Conservation (phyloP, 1,140 invertebrate genomes). For the Drosophila novamexicana region DNA sequence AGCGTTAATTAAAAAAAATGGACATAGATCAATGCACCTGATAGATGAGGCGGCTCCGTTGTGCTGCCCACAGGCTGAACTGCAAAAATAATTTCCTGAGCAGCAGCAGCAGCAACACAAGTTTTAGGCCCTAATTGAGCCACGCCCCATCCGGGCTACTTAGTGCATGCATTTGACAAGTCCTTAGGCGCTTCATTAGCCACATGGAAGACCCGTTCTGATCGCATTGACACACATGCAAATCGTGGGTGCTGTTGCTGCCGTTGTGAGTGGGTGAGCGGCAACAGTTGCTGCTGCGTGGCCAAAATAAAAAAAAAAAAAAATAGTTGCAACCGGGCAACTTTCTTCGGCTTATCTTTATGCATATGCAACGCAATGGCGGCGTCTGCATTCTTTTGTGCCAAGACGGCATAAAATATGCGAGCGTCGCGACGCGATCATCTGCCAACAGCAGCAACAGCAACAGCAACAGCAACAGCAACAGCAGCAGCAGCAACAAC, state of each 20-base stretch:
- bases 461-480: conserved; percentile 37
- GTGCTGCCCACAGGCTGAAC: conserved; percentile 20
- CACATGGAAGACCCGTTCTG: conserved; percentile 20
- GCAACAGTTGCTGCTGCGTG: conserved; percentile 56
- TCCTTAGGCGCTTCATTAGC: conserved; percentile 75
- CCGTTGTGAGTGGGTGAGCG: conserved; percentile 61
- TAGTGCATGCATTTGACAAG: conserved; percentile 53
- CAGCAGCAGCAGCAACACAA: background rate
- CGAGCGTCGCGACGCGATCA: conserved; percentile 65
- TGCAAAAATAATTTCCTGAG: conserved; percentile 31
- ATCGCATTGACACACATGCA: conserved; percentile 54
- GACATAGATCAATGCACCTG: conserved; percentile 82
- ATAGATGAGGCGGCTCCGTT: conserved; percentile 43
- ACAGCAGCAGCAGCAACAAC: conserved; percentile 31
- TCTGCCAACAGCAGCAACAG: conserved; percentile 46
- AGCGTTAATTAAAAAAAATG: conserved; percentile 83
- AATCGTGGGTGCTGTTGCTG: conserved; percentile 50
- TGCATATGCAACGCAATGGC: conserved; percentile 74
- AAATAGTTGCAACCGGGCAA: conserved; percentile 44
- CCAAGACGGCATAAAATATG: conserved; percentile 71
- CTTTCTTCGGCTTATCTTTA: conserved; percentile 76
- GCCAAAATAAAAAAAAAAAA: conserved; percentile 9
- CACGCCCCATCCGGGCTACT: background rate
- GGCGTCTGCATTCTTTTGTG: conserved; percentile 74
- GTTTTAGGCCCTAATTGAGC: conserved; percentile 22